Evolutionary conservation across 2,888 invertebrate genomes (phyloP), one percentile per base, ranked within the genome.

Genomic region (Arrhopalites spinosus): DNA sequence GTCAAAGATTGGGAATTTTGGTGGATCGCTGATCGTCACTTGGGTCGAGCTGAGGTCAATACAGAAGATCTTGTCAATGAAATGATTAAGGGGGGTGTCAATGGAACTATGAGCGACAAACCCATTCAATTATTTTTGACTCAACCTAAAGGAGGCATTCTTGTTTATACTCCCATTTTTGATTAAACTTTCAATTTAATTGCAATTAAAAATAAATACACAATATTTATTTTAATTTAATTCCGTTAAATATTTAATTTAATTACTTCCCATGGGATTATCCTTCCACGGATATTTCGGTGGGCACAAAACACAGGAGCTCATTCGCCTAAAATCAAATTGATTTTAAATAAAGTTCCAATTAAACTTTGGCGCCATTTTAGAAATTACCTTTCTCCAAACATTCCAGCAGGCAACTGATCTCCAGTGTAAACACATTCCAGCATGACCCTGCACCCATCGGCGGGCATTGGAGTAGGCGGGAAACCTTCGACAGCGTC

Each of bases 1-100:
- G 63, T 73, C 17, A 61, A 64, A 25, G 73, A 73, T 25, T 73
- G 50, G 43, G 73, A 73, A 17, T 3, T 73, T 23, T 63, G 73
- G 23, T 73, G 73, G 73, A 73, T 63, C 5, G 61, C 30, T 17
- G 73, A 73, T 47, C 63, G 63, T 27, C 20, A 61, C 5, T 63
- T 73, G 61, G 73, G 73, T 11, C 20, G 73, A 8, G 73, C 63
- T 13, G 73, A 73, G 15, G 47, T 73, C 23, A 27, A 63, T 23
- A 63, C 63, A 25, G 63, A 63, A 8, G 73, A 73, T 17, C 20
- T 73, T 43, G 64, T 73, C 5, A 25, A 61, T 11, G 63, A 59
- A 27, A 25, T 73, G 47, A 30, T 13, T 5, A 47, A 27, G 20
- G 11, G n/a, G 1, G 56, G 59, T 17, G n/a, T 17, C 8, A 36